Percentiles rank a stretch among this genome's conserved stretches.
Conservation (phyloP, 2,888 invertebrate species). For the Lasius platythorax region DNA sequence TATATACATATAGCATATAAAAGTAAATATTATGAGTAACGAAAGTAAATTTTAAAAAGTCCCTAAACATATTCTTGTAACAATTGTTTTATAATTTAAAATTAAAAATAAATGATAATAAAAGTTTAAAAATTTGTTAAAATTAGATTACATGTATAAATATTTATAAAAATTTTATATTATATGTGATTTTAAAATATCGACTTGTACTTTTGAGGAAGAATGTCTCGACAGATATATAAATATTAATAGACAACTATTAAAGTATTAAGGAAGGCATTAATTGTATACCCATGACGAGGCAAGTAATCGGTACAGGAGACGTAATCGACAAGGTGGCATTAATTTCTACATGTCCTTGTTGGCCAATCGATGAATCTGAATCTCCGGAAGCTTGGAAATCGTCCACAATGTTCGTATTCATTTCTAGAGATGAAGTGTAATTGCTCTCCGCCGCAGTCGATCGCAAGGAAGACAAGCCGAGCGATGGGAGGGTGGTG, state of each 20-base stretch:
- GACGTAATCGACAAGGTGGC: constrained; percentile 69
- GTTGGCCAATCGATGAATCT: constrained; percentile 60
- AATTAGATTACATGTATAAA: no score
- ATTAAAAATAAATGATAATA: no score
- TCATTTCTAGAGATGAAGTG: constrained; percentile 70
- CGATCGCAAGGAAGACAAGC: constrained; percentile 66
- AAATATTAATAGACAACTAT: background rate
- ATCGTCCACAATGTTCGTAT: constrained; percentile 69
- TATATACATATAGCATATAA: background rate
- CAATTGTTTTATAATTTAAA: no score
- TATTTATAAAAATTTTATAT: background rate
- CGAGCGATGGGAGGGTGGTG: constrained; percentile 67
- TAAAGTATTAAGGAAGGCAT: background rate
- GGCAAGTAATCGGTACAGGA: constrained; percentile 75
- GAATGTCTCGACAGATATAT: background rate
- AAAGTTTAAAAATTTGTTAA: no score
- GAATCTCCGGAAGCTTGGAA: constrained; percentile 70
- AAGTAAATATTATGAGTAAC: background rate
- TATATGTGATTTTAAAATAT: background rate
- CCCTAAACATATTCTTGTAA: no score
- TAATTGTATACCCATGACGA: constrained; percentile 79
- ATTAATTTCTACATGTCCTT: constrained; percentile 70
- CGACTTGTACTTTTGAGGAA: background rate
- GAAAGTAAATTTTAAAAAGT: no score
- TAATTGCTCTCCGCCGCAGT: constrained; percentile 72